These are phyloP conservation scores for Xyliphius kryptos DNA, from an alignment of 2,113 vertebrate species.

Conservation along the genomic window DNA sequence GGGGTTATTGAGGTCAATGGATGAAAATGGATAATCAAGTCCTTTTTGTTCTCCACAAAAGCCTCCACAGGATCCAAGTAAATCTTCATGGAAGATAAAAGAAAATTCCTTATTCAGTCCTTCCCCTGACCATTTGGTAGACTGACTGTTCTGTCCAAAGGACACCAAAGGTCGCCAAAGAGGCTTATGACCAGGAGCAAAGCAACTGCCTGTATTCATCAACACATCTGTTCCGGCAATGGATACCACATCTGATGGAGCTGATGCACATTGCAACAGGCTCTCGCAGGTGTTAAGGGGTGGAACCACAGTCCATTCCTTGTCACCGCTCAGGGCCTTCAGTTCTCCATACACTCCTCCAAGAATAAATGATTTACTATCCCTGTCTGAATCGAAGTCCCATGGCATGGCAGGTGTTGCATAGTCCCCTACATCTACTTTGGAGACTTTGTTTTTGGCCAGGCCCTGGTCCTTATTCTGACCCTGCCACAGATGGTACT, in stretches of 20 bases:
- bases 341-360: constrained; percentile 96
- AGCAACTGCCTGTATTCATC: constrained; percentile 88
- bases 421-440: constrained; percentile 86
- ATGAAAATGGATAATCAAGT: constrained; percentile 88
- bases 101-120: constrained; percentile 92
- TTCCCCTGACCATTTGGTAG: constrained; percentile 74
- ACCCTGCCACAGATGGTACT: constrained; percentile 95
- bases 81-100: constrained; percentile 99
- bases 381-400: constrained; percentile 78
- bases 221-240: constrained; percentile 93
- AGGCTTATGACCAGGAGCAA: constrained; percentile 89
- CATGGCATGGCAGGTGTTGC: constrained; percentile 92
- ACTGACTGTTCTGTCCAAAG: constrained; percentile 81
- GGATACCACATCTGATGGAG: constrained; percentile 82
- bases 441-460: constrained; percentile 72
- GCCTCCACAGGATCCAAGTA: constrained; percentile 86
- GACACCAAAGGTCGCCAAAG: constrained; percentile 90
- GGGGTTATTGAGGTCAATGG: constrained; percentile 91
- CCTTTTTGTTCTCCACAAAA: constrained; percentile 84
- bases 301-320: constrained; percentile 88
- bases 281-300: constrained; percentile 71
- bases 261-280: constrained; percentile 77
- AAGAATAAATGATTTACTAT: constrained; percentile 87
- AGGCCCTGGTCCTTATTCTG: constrained; percentile 81
- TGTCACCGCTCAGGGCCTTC: constrained; percentile 79